Conservation (phyloP, 2,888 invertebrate genomes). For the Archips crataeganus region DNA sequence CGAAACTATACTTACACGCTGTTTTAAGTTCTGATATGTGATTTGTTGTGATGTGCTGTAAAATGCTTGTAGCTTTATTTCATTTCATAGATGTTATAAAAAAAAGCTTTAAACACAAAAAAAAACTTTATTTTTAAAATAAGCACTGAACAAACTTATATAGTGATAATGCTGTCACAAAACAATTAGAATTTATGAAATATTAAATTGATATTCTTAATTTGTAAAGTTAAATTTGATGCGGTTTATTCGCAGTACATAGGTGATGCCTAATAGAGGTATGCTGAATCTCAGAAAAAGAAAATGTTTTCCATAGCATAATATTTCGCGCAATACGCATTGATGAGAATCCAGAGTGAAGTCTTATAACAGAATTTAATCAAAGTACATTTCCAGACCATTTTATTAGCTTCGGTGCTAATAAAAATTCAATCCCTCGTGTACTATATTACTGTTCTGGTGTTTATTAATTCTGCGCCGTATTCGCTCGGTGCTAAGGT, state of each 20-base stretch:
- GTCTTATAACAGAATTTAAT: conserved; percentile 23
- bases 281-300: conserved; percentile 2
- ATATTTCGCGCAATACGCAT: conserved; percentile 9
- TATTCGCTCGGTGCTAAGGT: not conserved
- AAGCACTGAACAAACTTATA: conserved; percentile 34
- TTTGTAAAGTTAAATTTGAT: not conserved
- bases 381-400: conserved; percentile 24
- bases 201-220: not conserved
- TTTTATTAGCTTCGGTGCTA: conserved; percentile 27
- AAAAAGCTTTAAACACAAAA: conserved; percentile 54
- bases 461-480: conserved; percentile 1
- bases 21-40: conserved; percentile 4
- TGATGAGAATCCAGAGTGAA: conserved; percentile 13
- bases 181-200: conserved; percentile 20
- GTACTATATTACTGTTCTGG: conserved; percentile 13
- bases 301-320: not conserved
- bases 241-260: not conserved
- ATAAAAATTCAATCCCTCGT: conserved; percentile 29
- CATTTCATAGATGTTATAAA: conserved; percentile 43
- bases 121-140: conserved; percentile 43
- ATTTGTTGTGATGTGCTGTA: conserved; percentile 42
- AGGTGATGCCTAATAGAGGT: too few relatives aligned
- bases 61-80: conserved; percentile 49
- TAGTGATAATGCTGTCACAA: conserved; percentile 54
- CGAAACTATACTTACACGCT: not conserved